Conservation (phyloP, 2,113 vertebrate species). For the Zootoca vivipara region DNA sequence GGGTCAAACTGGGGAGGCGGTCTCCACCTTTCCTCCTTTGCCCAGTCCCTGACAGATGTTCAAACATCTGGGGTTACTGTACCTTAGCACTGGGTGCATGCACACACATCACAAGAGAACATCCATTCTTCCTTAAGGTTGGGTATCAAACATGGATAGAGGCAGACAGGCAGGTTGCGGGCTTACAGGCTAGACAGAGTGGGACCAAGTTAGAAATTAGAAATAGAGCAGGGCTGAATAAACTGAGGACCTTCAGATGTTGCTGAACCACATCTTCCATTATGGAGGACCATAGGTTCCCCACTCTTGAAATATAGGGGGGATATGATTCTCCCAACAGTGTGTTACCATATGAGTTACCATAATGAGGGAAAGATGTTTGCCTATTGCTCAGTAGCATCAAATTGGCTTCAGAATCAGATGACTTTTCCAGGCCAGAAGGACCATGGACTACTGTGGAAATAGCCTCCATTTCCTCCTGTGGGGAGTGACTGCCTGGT, state of each 20-base stretch:
- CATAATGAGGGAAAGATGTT: not conserved
- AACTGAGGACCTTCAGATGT: not conserved
- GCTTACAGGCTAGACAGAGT: not conserved
- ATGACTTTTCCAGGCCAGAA: not conserved
- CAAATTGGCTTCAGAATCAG: not conserved
- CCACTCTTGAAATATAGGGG: not conserved
- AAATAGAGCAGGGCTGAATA: not conserved
- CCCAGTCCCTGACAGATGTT: too few relatives aligned
- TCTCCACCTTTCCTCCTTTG: too few relatives aligned
- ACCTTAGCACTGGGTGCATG: not conserved
- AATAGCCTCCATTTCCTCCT: not conserved
- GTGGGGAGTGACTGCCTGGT: not conserved
- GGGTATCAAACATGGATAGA: not conserved
- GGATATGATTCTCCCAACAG: too few relatives aligned
- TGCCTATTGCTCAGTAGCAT: not conserved
- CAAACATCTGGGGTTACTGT: fast-evolving
- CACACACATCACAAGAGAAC: not conserved
- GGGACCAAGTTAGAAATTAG: too few relatives aligned
- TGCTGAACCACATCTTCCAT: not conserved
- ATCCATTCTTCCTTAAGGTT: conserved; percentile 5
- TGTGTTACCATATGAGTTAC: not conserved
- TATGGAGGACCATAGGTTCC: too few relatives aligned
- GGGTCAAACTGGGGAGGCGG: too few relatives aligned
- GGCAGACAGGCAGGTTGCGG: not conserved
- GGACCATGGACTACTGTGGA: not conserved